Evolutionary conservation across 2,888 invertebrate genomes (phyloP).

Genomic region (Toxonevra muliebris): DNA sequence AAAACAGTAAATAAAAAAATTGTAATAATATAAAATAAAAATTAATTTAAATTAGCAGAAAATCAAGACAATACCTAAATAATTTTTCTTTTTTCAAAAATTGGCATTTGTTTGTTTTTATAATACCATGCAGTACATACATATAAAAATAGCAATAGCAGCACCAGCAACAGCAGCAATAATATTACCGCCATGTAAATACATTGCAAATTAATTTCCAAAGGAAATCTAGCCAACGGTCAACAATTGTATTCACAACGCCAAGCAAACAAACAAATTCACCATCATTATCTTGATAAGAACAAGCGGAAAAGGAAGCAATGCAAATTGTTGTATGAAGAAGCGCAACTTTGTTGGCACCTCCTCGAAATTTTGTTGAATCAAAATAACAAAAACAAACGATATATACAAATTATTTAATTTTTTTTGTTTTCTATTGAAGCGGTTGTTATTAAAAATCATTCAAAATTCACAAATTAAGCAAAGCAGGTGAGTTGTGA

Average conservation of each 20-base stretch:
- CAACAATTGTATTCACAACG: constrained; percentile 10
- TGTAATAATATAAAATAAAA: background rate
- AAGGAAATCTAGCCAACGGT: background rate
- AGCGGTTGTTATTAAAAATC: constrained; percentile 47
- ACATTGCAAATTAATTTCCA: constrained; percentile 6
- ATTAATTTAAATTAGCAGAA: no score
- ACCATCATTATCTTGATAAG: background rate
- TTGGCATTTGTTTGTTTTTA: no score
- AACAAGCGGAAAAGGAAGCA: no score
- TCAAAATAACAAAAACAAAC: constrained; percentile 13
- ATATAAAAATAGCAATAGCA: constrained; percentile 42
- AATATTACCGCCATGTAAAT: background rate
- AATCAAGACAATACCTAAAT: no score
- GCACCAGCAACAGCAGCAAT: constrained; percentile 22
- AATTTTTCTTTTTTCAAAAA: no score
- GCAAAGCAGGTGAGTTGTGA: constrained; percentile 56
- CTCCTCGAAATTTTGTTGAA: no score
- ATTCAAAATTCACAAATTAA: constrained; percentile 62
- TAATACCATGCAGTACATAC: background rate
- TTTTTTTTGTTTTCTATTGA: constrained; percentile 36
- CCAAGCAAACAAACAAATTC: constrained; percentile 19
- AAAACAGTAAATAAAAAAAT: constrained; percentile 4
- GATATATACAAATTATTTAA: constrained; percentile 25
- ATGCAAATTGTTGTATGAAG: no score
- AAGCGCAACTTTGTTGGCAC: no score